Base-by-base conservation (phyloP, 2,113 vertebrate species). In the Aldabrachelys gigantea region DNA sequence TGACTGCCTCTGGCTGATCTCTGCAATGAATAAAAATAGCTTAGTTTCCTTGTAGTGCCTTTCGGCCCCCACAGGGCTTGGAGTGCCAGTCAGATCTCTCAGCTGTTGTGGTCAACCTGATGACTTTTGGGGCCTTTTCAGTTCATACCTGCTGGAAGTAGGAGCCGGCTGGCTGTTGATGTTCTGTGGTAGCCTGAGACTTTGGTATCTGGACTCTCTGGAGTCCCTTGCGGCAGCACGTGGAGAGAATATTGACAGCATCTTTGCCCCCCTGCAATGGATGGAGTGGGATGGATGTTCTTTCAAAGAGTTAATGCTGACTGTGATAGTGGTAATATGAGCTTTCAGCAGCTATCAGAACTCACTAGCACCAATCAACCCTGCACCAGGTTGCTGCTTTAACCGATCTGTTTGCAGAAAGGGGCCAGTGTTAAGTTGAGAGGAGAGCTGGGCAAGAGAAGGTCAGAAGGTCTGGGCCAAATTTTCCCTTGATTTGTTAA, bases 341-440 rank as follows among this genome's bases (percentile, higher is more conserved):
- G 50, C 50, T 50, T 16, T 50, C 50, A 50, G 50, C 50, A 14
- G 50, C 50, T 50, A 22, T 12, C 38, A 24, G 54, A 80, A 54
- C 25, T 11, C 47, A 9, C 29, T n/a, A 38, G 44, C n/a, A 22
- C 72, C 38, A 44, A 53, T 14, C 44, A 49, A 21, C 69, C 29
- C 41, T 22, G 50, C 47, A 5, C 75, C 24, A 56, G 27, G 27
- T 11, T 16, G 31, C 79, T 35, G 44, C 80, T n/a, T 81, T 88
- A 90, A 95, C 54, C 12, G 85, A 88, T 95, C 78, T 90, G 88
- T 90, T 88, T 88, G 89, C 81, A 54, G 82, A 89, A 69, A 76
- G 65, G 72, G 29, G 38, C 52, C 35, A 11, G 78, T 8, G 12
- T 29, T 62, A 35, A 11, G 53, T 59, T 35, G 22, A 35, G 54